A percentile compares a stretch with the other conserved stretches of the same genome.
phyloP scores from a whole-genome alignment of 1,140 invertebrate species.

The Penaeus indicus region DNA sequence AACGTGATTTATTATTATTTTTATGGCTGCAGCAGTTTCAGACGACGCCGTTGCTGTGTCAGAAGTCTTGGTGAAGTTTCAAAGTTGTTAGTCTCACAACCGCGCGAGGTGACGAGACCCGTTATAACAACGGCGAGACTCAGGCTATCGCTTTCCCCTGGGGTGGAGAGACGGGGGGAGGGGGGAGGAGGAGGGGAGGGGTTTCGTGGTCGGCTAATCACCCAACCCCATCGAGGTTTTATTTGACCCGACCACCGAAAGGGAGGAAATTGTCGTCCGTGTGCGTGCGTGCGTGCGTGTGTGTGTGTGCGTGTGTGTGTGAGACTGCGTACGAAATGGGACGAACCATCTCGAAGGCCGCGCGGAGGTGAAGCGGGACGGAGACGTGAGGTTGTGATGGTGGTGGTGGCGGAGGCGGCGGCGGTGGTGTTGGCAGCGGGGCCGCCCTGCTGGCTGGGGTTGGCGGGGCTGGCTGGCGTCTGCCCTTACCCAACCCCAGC shows the following conservation, averaged over 20 bases:
- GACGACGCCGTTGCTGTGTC: conserved; percentile 28
- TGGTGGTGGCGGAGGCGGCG: no score
- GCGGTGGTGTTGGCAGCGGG: conserved; percentile 11
- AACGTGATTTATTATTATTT: conserved; percentile 32
- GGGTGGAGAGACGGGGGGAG: background rate
- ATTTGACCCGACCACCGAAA: background rate
- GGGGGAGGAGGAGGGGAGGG: background rate
- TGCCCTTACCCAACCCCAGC: background rate
- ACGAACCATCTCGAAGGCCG: no score
- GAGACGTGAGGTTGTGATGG: no score
- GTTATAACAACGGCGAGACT: no score
- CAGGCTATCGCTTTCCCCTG: background rate
- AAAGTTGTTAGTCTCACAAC: background rate
- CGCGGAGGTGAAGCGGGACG: no score
- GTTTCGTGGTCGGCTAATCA: background rate
- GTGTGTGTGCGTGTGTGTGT: no score
- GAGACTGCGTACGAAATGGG: no score
- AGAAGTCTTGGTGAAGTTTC: conserved; percentile 9
- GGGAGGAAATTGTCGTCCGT: background rate
- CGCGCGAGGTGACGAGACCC: background rate
- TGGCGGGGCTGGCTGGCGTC: background rate
- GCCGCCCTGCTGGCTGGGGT: background rate
- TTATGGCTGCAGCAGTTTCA: conserved; percentile 22
- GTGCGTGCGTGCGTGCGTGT: no score
- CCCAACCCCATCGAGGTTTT: no score